Base-by-base conservation (phyloP, 2,113 vertebrate species). In the Diadophis punctatus region DNA sequence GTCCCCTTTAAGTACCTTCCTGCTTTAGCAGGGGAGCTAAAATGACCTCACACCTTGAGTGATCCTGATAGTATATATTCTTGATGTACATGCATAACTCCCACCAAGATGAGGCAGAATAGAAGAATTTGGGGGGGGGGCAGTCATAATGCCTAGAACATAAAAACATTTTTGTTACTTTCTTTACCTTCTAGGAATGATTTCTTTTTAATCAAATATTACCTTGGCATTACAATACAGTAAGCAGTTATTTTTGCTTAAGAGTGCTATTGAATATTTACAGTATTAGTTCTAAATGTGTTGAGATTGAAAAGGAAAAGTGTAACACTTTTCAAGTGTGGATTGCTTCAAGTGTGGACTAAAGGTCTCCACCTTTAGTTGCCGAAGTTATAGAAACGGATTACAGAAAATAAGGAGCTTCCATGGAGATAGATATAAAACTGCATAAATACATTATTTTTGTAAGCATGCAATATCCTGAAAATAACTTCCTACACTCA, bases 401-500 rank as follows among this genome's bases (percentile, higher is more conserved):
- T 91, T 93, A 95, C 94, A 96, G 80, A 87, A 80, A 80, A 95
- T 74, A 91, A 90, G 93, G 56, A 95, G 23, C 58, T 91, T 93
- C 90, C 55, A 94, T 94, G 92, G 84, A 96, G 96, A 93, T 90
- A 89, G 91, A 55, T 58, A 86, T 49, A 85, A 49, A 91, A 58
- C 48, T 63, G 18, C 5, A 39, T 60, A 49, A 60, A 10, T 5
- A 34, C 27, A n/a, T 63, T 63, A 3, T 63, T 86, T 56, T n/a
- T 87, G 27, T 87, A 87, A 86, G 53, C 22, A 49, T 91, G 53
- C 53, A 86, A 60, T 16, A 30, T 55, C 74, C 5, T 68, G 58
- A 49, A 68, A 90, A 4, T 8, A 25, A 46, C 43, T 86, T 27
- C 56, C 48, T 18, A 14, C 20, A 49, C 58, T 18, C 43, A 55